Evolutionary conservation across 2,113 vertebrate genomes (phyloP).

Genomic region (Ameiurus melas): DNA sequence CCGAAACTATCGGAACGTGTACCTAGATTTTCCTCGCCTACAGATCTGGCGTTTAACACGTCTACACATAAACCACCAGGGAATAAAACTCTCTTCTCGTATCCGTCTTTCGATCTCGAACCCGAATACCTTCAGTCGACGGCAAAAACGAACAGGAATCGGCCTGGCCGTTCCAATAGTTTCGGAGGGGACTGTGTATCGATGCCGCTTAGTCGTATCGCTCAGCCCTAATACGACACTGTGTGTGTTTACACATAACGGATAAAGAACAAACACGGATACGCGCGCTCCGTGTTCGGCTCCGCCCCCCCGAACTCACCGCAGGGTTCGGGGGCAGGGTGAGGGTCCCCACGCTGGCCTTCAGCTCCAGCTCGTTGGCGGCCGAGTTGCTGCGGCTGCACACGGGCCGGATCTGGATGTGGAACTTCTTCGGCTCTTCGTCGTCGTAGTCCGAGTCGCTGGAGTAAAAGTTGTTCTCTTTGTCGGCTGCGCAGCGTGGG

Average conservation of each 20-base stretch:
- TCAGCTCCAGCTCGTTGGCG: constrained; percentile 82
- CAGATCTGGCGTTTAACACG: too few species aligned
- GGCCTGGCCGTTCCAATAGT: too few species aligned
- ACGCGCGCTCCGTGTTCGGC: background rate
- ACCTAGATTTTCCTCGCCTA: too few species aligned
- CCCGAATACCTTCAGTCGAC: too few species aligned
- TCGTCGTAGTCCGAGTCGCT: constrained; percentile 94
- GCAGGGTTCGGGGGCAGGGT: constrained; percentile 81
- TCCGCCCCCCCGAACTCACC: constrained; percentile 53
- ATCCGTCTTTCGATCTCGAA: too few species aligned
- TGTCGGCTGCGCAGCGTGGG: constrained; percentile 72
- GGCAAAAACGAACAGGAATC: too few species aligned
- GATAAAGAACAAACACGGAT: background rate
- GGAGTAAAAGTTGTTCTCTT: constrained; percentile 80
- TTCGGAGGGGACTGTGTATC: background rate
- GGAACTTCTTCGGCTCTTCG: constrained; percentile 89
- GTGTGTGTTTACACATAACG: too few species aligned
- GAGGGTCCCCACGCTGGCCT: constrained; percentile 84
- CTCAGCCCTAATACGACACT: background rate
- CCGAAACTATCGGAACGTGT: too few species aligned
- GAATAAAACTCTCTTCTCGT: too few species aligned
- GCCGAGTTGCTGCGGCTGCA: constrained; percentile 66
- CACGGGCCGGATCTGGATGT: constrained; percentile 87
- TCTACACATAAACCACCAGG: too few species aligned
- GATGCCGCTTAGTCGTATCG: background rate